Conservation (phyloP, 2,888 invertebrate genomes). For the Acleris cristana region DNA sequence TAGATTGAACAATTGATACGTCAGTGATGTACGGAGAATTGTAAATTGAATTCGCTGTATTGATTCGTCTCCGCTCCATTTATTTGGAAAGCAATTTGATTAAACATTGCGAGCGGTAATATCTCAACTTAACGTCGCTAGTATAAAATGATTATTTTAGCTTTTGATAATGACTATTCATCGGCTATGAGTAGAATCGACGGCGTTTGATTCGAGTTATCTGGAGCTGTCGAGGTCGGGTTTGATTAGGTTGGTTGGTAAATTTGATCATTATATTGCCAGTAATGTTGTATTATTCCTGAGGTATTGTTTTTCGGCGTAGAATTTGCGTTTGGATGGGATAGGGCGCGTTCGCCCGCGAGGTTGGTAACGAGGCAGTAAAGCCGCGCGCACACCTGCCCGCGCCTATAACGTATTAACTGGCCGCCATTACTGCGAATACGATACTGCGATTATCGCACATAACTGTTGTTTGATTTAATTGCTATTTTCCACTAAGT, state of each 20-base stretch:
- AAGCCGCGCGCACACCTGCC: constrained; percentile 73
- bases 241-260: background rate
- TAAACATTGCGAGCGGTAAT: constrained; percentile 65
- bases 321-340: constrained; percentile 37
- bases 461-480: constrained; percentile 55
- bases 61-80: constrained; percentile 77
- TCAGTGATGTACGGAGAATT: constrained; percentile 79
- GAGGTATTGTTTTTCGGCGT: constrained; percentile 27
- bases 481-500: constrained; percentile 30
- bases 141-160: constrained; percentile 50
- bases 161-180: background rate
- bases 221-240: background rate
- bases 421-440: constrained; percentile 64
- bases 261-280: background rate
- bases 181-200: background rate
- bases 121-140: constrained; percentile 62
- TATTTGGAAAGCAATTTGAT: constrained; percentile 76
- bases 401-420: constrained; percentile 74
- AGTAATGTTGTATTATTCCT: constrained; percentile 4
- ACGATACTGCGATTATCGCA: constrained; percentile 64
- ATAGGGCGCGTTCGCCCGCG: constrained; percentile 6
- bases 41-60: constrained; percentile 80
- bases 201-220: background rate
- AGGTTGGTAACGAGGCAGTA: constrained; percentile 65
- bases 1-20: constrained; percentile 82